Evolutionary conservation across 2,888 invertebrate species (phyloP).

Genomic region (Phyto melanocephala): DNA sequence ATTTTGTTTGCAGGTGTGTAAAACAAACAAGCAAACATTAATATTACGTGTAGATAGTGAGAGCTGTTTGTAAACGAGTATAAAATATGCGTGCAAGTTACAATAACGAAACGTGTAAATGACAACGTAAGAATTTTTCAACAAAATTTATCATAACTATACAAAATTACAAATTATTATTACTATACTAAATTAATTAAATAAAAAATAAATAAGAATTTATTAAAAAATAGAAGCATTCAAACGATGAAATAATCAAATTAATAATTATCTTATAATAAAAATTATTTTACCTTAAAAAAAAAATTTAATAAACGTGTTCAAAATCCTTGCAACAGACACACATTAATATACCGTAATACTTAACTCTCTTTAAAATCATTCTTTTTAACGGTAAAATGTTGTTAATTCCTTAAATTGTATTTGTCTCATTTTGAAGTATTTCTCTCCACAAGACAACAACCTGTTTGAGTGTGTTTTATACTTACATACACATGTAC

Average conservation of each 20-base stretch:
- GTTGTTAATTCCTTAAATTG: no score
- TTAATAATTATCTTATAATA: no score
- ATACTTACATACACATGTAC: neutral
- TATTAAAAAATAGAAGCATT: constrained; percentile 25
- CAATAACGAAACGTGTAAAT: constrained; percentile 34
- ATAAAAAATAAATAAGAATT: constrained; percentile 8
- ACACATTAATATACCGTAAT: neutral
- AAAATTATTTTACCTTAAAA: constrained; percentile 10
- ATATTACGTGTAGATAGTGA: neutral
- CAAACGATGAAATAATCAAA: no score
- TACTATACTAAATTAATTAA: neutral
- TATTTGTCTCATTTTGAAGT: constrained; percentile 16
- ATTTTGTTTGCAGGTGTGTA: constrained; percentile 31
- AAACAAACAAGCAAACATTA: neutral
- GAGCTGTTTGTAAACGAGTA: neutral
- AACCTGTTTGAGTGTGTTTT: constrained; percentile 60
- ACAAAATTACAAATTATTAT: no score
- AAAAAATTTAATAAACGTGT: constrained; percentile 29
- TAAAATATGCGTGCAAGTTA: constrained; percentile 19
- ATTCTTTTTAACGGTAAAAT: neutral
- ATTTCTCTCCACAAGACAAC: constrained; percentile 43
- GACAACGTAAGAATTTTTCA: neutral
- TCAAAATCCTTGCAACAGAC: neutral
- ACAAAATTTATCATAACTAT: neutral
- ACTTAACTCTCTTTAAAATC: neutral